A percentile compares a stretch with the other conserved stretches of the same genome.
Conservation (phyloP, 2,113 vertebrate genomes). For the Cyanistes caeruleus region DNA sequence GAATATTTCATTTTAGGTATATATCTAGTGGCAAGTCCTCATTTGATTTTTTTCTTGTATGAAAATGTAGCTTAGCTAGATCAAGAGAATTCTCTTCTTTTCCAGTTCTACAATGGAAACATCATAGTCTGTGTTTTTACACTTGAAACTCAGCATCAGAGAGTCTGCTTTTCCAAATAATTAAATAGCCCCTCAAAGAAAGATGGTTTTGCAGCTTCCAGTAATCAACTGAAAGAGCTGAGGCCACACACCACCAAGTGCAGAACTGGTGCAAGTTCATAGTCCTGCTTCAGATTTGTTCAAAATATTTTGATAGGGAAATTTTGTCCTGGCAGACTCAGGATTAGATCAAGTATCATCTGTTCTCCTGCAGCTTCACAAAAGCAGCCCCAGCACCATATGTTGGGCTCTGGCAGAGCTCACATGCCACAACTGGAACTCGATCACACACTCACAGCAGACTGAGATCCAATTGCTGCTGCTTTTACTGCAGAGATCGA, state of each 20-base stretch:
- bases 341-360: conserved; percentile 31
- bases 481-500: neutral
- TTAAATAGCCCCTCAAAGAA: neutral
- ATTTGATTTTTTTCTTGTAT: neutral
- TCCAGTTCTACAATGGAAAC: neutral
- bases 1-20: neutral
- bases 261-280: neutral
- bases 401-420: conserved; percentile 1
- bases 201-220: neutral
- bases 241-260: neutral
- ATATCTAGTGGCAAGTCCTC: neutral
- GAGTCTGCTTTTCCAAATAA: neutral
- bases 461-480: neutral
- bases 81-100: neutral
- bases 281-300: neutral
- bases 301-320: conserved; percentile 49
- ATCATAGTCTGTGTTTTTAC: neutral
- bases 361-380: conserved; percentile 16
- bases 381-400: conserved; percentile 29
- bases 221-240: neutral
- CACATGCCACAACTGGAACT: neutral
- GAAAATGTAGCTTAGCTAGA: neutral
- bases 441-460: neutral
- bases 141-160: neutral
- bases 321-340: conserved; percentile 48